phyloP scores from a whole-genome alignment of 2,888 invertebrate genomes.

The Branchellion lobata region DNA sequence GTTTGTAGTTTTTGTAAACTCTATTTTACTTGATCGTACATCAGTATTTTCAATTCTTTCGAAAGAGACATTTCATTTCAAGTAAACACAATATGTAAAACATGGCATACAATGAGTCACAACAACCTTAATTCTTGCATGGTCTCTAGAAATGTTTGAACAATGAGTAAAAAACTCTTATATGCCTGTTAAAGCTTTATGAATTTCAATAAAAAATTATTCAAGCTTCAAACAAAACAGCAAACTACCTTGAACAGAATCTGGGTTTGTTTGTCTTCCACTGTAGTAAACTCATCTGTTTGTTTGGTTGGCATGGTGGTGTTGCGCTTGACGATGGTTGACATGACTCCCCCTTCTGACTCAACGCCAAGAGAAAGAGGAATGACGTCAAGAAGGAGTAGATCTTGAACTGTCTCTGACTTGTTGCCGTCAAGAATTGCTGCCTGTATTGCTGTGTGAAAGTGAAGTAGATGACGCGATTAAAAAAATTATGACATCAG shows the following conservation, averaged over 20 bases:
- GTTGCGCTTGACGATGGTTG: constrained; percentile 10
- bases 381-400: background rate
- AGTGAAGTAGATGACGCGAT: too few species aligned
- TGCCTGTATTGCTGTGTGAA: constrained; percentile 43
- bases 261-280: background rate
- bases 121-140: too few species aligned
- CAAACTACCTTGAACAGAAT: background rate
- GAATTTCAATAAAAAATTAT: background rate
- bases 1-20: too few species aligned
- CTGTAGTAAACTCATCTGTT: constrained; percentile 51
- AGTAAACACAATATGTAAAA: too few species aligned
- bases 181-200: too few species aligned
- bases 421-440: background rate
- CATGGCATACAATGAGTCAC: too few species aligned
- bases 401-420: constrained; percentile 3
- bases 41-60: too few species aligned
- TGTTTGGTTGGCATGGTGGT: constrained; percentile 52
- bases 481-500: too few species aligned
- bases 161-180: too few species aligned
- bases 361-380: background rate
- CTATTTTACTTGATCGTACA: too few species aligned
- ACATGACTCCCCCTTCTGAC: constrained; percentile 6
- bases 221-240: background rate
- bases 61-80: too few species aligned
- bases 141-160: too few species aligned